These are phyloP conservation scores for Ceratina japonica DNA, from an alignment of 1,140 invertebrate species.

Conservation along the genomic window DNA sequence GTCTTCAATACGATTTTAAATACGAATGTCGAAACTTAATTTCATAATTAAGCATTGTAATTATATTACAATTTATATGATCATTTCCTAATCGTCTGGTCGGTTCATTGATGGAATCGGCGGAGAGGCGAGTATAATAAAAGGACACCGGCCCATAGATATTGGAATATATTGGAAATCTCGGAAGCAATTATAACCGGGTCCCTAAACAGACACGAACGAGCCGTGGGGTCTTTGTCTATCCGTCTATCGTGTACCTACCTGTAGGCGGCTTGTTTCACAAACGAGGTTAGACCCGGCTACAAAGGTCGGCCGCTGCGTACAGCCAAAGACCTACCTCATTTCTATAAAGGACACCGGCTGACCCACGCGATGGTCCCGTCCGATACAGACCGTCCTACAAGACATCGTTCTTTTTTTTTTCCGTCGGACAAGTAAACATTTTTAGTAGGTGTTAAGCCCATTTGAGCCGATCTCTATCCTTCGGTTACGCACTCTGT, in stretches of 20 bases:
- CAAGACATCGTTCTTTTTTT: conserved; percentile 64
- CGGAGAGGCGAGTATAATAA: conserved; percentile 35
- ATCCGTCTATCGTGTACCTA: conserved; percentile 50
- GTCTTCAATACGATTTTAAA: too few relatives aligned
- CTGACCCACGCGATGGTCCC: conserved; percentile 42
- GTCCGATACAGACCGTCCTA: not conserved
- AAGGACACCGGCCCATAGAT: conserved; percentile 26
- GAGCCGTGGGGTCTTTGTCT: conserved; percentile 67
- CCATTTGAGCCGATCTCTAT: conserved; percentile 57
- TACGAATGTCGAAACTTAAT: not conserved
- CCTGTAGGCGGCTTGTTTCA: conserved; percentile 76
- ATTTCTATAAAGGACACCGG: conserved; percentile 38
- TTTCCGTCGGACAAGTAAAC: conserved; percentile 74
- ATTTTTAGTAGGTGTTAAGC: conserved; percentile 76
- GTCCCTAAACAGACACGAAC: conserved; percentile 66
- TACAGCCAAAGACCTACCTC: conserved; percentile 39
- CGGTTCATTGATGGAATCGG: conserved; percentile 46
- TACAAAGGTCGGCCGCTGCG: conserved; percentile 71
- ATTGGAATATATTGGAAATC: conserved; percentile 58
- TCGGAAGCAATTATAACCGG: conserved; percentile 77
- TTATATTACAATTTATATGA: too few relatives aligned
- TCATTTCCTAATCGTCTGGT: not conserved
- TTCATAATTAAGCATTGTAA: too few relatives aligned
- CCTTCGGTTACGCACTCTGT: conserved; percentile 23
- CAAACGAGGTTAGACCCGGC: conserved; percentile 72